These are phyloP conservation scores for Zingel zingel DNA, from an alignment of 2,113 vertebrate species.

Conservation along the genomic window DNA sequence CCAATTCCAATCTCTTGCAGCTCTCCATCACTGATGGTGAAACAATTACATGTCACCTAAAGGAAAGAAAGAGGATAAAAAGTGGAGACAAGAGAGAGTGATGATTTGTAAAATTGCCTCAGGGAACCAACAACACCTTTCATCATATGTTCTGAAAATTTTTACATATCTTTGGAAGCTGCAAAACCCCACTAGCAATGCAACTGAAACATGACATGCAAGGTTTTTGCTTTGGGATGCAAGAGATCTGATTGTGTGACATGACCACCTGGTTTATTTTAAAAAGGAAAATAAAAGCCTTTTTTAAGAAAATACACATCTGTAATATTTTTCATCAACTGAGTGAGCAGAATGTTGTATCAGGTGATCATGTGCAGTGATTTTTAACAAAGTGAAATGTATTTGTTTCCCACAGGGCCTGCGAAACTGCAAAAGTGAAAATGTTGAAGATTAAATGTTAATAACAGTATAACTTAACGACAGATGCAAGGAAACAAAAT, in stretches of 20 bases:
- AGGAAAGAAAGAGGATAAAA: constrained; percentile 54
- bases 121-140: constrained; percentile 45
- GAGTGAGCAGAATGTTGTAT: not conserved
- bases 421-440: not conserved
- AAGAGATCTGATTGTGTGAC: not conserved
- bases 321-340: constrained; percentile 4
- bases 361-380: not conserved
- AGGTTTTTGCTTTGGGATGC: not conserved
- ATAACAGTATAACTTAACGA: not conserved
- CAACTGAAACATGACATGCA: constrained; percentile 21
- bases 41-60: constrained; percentile 97
- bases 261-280: not conserved
- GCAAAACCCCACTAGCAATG: constrained; percentile 12
- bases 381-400: not conserved
- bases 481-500: constrained; percentile 6
- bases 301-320: not conserved
- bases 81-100: constrained; percentile 22
- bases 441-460: not conserved
- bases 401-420: not conserved
- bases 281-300: not conserved
- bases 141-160: constrained; percentile 35
- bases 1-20: constrained; percentile 95
- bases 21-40: constrained; percentile 96
- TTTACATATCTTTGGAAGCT: constrained; percentile 24
- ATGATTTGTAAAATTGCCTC: constrained; percentile 46